A percentile compares a stretch with the other conserved stretches of the same genome.
Conservation (phyloP, 2,888 invertebrate species). For the Allophyes oxyacanthae region DNA sequence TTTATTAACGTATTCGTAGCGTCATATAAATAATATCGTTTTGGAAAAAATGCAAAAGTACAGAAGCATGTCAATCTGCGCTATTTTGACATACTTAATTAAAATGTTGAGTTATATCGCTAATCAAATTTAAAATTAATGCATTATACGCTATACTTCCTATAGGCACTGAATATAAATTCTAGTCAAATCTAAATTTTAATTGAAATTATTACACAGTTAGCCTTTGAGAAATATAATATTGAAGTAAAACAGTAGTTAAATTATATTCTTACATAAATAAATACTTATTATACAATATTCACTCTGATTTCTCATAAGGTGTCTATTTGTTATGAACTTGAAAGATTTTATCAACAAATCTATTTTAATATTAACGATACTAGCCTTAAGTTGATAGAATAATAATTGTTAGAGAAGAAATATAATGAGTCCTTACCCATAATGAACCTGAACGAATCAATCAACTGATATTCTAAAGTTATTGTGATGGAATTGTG, state of each 20-base stretch:
- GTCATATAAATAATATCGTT: slow-evolving; percentile 1
- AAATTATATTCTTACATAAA: slow-evolving; percentile 61
- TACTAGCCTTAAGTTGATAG: slow-evolving; percentile 58
- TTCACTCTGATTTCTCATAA: slow-evolving; percentile 63
- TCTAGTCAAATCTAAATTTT: slow-evolving; percentile 85
- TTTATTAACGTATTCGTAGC: slow-evolving; percentile 37
- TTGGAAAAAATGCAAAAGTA: slow-evolving; percentile 25
- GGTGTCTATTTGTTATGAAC: slow-evolving; percentile 75
- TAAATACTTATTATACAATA: slow-evolving; percentile 57
- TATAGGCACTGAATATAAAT: slow-evolving; percentile 78
- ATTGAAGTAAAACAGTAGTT: slow-evolving; percentile 58
- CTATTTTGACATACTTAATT: slow-evolving; percentile 17
- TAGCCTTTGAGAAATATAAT: slow-evolving; percentile 67
- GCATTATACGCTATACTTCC: slow-evolving; percentile 60
- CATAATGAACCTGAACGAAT: slow-evolving; percentile 78
- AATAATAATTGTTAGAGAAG: slow-evolving; percentile 59
- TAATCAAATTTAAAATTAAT: slow-evolving; percentile 42
- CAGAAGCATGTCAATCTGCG: slow-evolving; percentile 26
- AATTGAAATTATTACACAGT: slow-evolving; percentile 70
- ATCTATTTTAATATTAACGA: slow-evolving; percentile 81
- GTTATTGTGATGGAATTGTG: slow-evolving; percentile 88
- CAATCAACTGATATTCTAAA: slow-evolving; percentile 89
- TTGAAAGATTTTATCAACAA: slow-evolving; percentile 87
- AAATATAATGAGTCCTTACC: slow-evolving; percentile 61
- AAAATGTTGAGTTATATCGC: slow-evolving; percentile 40